Evolutionary conservation across 2,113 vertebrate species (phyloP).

Genomic region (Chaenogobius annularis): DNA sequence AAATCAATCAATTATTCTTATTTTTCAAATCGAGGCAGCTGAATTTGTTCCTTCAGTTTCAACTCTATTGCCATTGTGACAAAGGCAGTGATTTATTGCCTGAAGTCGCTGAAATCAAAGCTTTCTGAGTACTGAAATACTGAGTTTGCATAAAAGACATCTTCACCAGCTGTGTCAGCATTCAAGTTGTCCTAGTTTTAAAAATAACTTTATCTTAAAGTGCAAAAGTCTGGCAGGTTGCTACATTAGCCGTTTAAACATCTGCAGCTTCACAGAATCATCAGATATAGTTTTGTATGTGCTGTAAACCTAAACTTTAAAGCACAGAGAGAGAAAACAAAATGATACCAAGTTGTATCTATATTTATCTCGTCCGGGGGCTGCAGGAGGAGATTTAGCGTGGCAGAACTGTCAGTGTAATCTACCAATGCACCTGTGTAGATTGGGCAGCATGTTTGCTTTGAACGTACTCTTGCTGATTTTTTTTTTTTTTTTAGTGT

Average conservation of each 20-base stretch:
- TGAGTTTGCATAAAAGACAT: conserved; percentile 8
- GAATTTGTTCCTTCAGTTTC: background rate
- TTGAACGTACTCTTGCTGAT: background rate
- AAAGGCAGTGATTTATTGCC: background rate
- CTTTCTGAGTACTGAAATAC: background rate
- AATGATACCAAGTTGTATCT: conserved; percentile 43
- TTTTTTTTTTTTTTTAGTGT: too few relatives aligned
- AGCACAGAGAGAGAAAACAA: conserved; percentile 21
- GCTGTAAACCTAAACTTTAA: conserved; percentile 30
- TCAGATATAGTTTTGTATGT: conserved; percentile 25
- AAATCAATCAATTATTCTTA: too few relatives aligned
- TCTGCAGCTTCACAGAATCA: conserved; percentile 14
- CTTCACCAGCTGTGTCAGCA: conserved; percentile 14
- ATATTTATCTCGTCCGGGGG: conserved; percentile 60
- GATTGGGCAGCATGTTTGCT: conserved; percentile 10
- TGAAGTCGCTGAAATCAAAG: conserved; percentile 1
- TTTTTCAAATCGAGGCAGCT: too few relatives aligned
- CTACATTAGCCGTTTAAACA: conserved; percentile 4
- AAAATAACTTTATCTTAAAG: conserved; percentile 21
- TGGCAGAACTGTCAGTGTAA: conserved; percentile 42
- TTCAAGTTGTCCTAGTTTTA: conserved; percentile 5
- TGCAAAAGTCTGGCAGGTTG: conserved; percentile 13
- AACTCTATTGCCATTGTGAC: background rate
- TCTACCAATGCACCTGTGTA: conserved; percentile 32
- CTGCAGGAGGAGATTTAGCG: conserved; percentile 55